Evolutionary conservation across 1,140 invertebrate genomes (phyloP).

Genomic region (Hetaerina americana): DNA sequence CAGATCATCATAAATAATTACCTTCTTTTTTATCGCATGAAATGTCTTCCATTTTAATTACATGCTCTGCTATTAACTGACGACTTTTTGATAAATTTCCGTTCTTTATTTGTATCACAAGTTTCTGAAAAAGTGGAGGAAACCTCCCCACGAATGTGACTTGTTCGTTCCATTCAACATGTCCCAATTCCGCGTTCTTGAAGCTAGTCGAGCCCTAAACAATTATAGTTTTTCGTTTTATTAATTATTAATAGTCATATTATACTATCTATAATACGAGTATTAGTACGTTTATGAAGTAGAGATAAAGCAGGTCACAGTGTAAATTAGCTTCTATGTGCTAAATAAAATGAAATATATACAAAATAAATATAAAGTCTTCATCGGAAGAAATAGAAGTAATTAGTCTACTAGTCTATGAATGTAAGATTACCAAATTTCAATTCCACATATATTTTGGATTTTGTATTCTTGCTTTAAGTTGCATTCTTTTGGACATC

Average conservation of each 20-base stretch:
- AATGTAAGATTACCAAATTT: background rate
- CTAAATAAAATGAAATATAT: no score
- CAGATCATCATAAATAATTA: no score
- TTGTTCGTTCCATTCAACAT: background rate
- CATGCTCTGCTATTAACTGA: background rate
- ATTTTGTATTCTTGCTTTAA: background rate
- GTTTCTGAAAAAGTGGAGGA: background rate
- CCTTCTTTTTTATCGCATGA: background rate
- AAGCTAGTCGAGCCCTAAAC: background rate
- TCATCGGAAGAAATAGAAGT: no score
- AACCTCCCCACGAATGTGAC: background rate
- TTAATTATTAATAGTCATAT: no score
- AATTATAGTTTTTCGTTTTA: no score
- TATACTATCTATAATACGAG: no score
- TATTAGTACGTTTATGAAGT: no score
- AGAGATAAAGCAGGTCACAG: no score
- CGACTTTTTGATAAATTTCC: background rate
- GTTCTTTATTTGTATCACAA: background rate
- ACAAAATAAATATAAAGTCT: no score
- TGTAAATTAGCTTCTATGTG: no score
- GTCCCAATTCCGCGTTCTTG: background rate
- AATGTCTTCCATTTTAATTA: background rate
- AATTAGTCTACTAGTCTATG: no score
- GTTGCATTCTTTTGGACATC: background rate
- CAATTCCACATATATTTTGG: background rate